phyloP scores from a whole-genome alignment of 2,888 invertebrate genomes.

The Disparrhopalites patrizii region DNA sequence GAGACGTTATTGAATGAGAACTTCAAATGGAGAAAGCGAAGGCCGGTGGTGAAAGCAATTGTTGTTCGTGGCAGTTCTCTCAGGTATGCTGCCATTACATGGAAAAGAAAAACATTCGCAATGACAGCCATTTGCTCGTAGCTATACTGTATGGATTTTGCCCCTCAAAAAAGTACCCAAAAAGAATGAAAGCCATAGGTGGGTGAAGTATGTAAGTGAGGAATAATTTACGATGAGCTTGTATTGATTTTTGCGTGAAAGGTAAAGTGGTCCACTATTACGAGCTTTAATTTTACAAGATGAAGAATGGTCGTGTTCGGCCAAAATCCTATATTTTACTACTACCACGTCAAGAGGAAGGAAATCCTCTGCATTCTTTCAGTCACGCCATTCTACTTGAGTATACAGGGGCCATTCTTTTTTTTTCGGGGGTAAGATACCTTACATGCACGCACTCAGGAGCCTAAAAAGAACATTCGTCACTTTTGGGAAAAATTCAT shows the following conservation, averaged over 20 bases:
- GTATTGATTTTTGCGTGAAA: constrained; percentile 34
- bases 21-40: too few species aligned
- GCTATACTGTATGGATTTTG: too few species aligned
- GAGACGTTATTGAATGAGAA: too few species aligned
- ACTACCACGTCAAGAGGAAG: not conserved
- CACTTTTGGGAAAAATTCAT: not conserved
- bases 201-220: constrained; percentile 14
- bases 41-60: too few species aligned
- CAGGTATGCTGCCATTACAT: too few species aligned
- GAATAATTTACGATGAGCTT: constrained; percentile 36
- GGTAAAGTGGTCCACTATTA: constrained; percentile 35
- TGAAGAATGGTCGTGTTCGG: constrained; percentile 13
- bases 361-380: constrained; percentile 5
- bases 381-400: constrained; percentile 16
- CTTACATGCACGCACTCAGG: not conserved
- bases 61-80: too few species aligned
- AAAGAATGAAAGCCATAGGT: too few species aligned
- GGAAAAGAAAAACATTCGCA: too few species aligned
- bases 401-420: too few species aligned
- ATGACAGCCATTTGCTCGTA: too few species aligned
- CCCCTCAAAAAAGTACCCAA: too few species aligned
- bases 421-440: too few species aligned
- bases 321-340: constrained; percentile 7
- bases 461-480: not conserved
- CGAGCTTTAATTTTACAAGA: constrained; percentile 31